These are phyloP conservation scores for Phyllotis vaccarum DNA, from an alignment of 2,797 vertebrate species.

Conservation along the genomic window DNA sequence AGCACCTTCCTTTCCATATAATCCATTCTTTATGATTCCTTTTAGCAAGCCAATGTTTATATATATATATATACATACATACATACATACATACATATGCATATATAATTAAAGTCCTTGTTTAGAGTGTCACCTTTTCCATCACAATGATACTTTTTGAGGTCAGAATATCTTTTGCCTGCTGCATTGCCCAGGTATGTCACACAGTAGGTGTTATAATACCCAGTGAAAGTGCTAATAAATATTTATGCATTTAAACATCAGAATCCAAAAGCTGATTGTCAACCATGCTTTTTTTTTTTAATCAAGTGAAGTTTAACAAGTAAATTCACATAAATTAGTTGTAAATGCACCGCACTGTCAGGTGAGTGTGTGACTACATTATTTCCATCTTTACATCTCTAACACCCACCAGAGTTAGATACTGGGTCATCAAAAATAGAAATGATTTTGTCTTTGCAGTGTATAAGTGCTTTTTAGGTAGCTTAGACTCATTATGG, in stretches of 20 bases:
- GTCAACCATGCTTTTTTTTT: not conserved
- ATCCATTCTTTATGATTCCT: not conserved
- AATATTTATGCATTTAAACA: not conserved
- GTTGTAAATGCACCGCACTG: not conserved
- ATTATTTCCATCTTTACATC: not conserved
- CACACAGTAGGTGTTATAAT: not conserved
- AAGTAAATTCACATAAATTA: not conserved
- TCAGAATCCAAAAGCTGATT: not conserved
- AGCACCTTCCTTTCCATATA: not conserved
- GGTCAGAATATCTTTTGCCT: not conserved
- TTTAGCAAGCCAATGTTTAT: not conserved
- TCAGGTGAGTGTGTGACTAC: not conserved
- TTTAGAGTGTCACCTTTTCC: not conserved
- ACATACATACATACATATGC: not conserved
- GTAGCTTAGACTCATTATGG: not conserved
- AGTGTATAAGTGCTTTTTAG: slow-evolving; percentile 10
- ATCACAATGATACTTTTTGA: not conserved
- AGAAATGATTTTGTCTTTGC: not conserved
- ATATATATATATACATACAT: not conserved
- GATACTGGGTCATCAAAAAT: not conserved
- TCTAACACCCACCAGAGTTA: not conserved
- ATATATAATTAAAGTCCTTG: slow-evolving; percentile 10
- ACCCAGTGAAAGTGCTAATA: slow-evolving; percentile 15
- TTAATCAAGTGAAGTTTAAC: not conserved
- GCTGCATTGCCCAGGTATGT: not conserved